Evolutionary conservation across 2,888 invertebrate genomes (phyloP).

Genomic region (Heteropelma amictum): DNA sequence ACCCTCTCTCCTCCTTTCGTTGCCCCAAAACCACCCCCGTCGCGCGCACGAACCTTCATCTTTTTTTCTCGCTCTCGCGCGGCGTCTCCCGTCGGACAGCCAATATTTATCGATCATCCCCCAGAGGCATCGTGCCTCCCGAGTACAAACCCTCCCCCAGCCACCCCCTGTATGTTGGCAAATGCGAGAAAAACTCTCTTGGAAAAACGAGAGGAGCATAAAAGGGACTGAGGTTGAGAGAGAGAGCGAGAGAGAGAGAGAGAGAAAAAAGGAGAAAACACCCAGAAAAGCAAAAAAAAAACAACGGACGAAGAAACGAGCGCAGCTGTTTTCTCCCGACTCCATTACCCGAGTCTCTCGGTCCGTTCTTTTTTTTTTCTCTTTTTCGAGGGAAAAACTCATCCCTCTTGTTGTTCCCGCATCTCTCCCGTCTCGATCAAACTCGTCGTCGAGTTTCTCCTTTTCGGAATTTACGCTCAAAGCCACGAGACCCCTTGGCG

Average conservation of each 20-base stretch:
- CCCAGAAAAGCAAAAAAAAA: conserved; percentile 51
- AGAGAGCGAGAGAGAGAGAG: background rate
- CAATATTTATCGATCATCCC: conserved; percentile 78
- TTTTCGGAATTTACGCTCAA: conserved; percentile 26
- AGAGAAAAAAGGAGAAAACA: conserved; percentile 26
- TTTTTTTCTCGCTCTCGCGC: conserved; percentile 61
- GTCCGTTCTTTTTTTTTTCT: conserved; percentile 14
- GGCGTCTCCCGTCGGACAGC: conserved; percentile 74
- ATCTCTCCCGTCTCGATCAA: conserved; percentile 31
- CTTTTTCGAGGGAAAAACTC: too few relatives aligned
- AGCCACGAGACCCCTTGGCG: conserved; percentile 42
- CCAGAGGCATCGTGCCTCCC: conserved; percentile 75
- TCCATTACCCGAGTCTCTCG: conserved; percentile 43
- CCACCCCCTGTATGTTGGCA: conserved; percentile 38
- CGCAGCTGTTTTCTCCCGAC: conserved; percentile 63
- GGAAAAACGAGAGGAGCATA: conserved; percentile 56
- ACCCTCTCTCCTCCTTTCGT: conserved; percentile 54
- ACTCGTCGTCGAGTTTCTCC: conserved; percentile 12
- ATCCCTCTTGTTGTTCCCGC: too few relatives aligned
- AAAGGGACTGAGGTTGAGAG: background rate
- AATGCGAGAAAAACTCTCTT: conserved; percentile 58
- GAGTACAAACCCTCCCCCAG: conserved; percentile 49
- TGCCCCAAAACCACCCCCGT: conserved; percentile 41
- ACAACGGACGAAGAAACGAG: conserved; percentile 20
- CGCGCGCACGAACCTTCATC: conserved; percentile 57